These are phyloP conservation scores for Drosophila busckii DNA, from an alignment of 1,140 invertebrate genomes.

Conservation along the genomic window DNA sequence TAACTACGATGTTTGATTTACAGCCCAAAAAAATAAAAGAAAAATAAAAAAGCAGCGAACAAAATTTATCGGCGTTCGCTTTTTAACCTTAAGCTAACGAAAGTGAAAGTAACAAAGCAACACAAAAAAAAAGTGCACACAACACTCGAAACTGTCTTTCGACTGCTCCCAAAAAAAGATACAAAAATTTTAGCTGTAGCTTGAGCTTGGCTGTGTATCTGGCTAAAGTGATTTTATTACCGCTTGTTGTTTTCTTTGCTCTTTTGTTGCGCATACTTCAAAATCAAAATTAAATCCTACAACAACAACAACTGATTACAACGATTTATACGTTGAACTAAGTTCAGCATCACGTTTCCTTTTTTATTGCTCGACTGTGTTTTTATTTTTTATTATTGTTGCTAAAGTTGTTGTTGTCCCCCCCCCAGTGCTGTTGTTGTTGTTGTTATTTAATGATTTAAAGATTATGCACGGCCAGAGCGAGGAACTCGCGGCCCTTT, in stretches of 20 bases:
- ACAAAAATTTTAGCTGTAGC: not conserved
- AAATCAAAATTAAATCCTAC: constrained; percentile 61
- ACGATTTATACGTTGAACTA: constrained; percentile 64
- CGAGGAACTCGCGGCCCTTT: constrained; percentile 31
- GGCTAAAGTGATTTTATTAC: constrained; percentile 63
- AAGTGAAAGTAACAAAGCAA: constrained; percentile 62
- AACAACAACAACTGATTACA: constrained; percentile 50
- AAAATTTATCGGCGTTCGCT: constrained; percentile 45
- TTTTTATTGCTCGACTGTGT: constrained; percentile 60
- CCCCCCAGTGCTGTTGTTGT: constrained; percentile 22
- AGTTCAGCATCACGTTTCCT: constrained; percentile 71
- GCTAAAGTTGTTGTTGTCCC: constrained; percentile 18
- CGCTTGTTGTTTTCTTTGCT: constrained; percentile 24
- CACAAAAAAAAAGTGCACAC: constrained; percentile 14
- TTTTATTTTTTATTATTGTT: constrained; percentile 44
- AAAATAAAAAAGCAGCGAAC: constrained; percentile 14
- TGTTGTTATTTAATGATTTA: constrained; percentile 74
- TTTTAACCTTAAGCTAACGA: constrained; percentile 40
- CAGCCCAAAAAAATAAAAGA: too few species aligned
- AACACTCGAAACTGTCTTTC: too few species aligned
- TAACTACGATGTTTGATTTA: constrained; percentile 56
- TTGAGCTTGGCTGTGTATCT: not conserved
- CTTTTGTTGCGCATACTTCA: constrained; percentile 44
- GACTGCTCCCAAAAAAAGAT: too few species aligned
- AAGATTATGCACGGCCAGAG: constrained; percentile 61